Evolutionary conservation across 2,888 invertebrate species (phyloP), one percentile per base, ranked within the genome.

Genomic region (Pardosa pseudoannulata): DNA sequence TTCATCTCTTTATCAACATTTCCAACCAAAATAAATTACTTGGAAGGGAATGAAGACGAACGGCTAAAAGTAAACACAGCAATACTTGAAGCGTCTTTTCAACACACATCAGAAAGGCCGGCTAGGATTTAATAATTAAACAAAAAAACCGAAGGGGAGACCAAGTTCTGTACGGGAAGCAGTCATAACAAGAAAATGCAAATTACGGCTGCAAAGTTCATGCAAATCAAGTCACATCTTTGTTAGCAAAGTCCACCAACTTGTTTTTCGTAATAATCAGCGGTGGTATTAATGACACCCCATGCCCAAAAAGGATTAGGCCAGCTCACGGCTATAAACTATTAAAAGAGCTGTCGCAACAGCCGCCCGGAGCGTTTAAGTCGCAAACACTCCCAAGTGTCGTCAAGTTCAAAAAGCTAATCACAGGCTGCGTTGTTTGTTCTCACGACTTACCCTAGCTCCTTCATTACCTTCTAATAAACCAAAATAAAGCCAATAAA

Each of bases 401-500:
- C 65, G 31, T 65, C 13, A 9, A 74, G 82, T 82, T 82, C 82
- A 83, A 83, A 83, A 83, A 83, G 78, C 78, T 83, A 78, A 83
- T 83, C 83, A 83, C 67, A 23, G 72, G 65, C 41, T n/a, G 5
- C 29, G 75, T 76, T 78, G 72, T 67, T 83, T 83, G 78, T 83
- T 78, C 78, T 32, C 71, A 72, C 76, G 83, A 76, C 78, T 78
- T 83, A 64, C 16, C 78, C 41, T 19, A 1, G 1, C 62, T 67
- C 71, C 85, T 86, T 86, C 83, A 83, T 78, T 83, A 83, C 83
- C 83, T 83, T 78, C 83, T 83, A 83, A 83, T 83, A 83, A 83
- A 78, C 76, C 76, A 83, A 78, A 82, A 75, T 75, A 71, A 19
- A 50, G 32, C 74, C 70, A 75, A 79, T 85, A 72, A 85, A 85